Percentiles rank a stretch among this genome's conserved stretches.
Evolutionary conservation across 1,140 invertebrate genomes (phyloP).

Genomic region (Drosophila insularis): DNA sequence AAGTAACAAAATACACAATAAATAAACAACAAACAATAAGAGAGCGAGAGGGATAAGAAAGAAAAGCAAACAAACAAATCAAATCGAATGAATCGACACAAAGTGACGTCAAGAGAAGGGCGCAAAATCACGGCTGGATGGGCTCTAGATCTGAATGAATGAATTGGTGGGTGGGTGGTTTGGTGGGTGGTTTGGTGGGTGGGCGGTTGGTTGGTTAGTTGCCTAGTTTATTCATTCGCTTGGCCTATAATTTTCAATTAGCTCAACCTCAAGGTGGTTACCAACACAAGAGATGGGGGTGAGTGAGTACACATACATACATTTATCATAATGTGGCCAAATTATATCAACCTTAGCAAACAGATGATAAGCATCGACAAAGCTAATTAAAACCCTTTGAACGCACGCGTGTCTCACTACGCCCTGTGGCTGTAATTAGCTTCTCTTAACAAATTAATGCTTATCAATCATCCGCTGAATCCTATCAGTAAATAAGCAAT

Average conservation of each 20-base stretch:
- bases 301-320: background rate
- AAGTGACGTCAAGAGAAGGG: slow-evolving; percentile 39
- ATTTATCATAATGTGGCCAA: slow-evolving; percentile 61
- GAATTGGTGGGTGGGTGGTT: slow-evolving; percentile 15
- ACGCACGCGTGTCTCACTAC: slow-evolving; percentile 30
- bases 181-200: slow-evolving; percentile 37
- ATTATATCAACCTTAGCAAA: slow-evolving; percentile 55
- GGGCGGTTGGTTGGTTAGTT: slow-evolving; percentile 26
- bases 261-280: slow-evolving; percentile 60
- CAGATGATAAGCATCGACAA: slow-evolving; percentile 54
- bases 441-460: slow-evolving; percentile 39
- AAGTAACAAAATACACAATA: slow-evolving; percentile 79
- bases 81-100: slow-evolving; percentile 67
- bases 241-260: slow-evolving; percentile 76
- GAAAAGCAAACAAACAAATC: slow-evolving; percentile 74
- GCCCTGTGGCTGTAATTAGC: slow-evolving; percentile 41
- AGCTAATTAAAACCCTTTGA: slow-evolving; percentile 62
- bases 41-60: slow-evolving; percentile 16
- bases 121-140: slow-evolving; percentile 22
- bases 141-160: background rate
- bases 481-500: background rate
- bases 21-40: slow-evolving; percentile 67
- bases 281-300: slow-evolving; percentile 4
- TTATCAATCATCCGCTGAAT: slow-evolving; percentile 5
- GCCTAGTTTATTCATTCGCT: slow-evolving; percentile 6